Conservation (phyloP, 2,888 invertebrate genomes). For the Sphaerophoria taeniata region DNA sequence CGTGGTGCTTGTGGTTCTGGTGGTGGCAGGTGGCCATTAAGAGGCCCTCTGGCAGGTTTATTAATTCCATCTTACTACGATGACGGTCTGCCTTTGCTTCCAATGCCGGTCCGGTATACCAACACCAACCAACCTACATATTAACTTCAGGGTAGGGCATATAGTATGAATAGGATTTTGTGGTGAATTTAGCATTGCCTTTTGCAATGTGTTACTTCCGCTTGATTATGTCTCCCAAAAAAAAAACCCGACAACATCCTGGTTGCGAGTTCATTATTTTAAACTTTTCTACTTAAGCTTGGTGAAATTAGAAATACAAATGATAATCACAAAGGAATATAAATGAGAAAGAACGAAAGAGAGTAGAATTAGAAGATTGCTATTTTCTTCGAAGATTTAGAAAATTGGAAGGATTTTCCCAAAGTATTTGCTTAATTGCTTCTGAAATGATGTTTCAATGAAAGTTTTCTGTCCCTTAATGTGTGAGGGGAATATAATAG, state of each 20-base stretch:
- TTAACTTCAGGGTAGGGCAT: background rate
- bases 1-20: constrained; percentile 46
- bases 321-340: constrained; percentile 53
- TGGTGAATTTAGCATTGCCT: constrained; percentile 49
- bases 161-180: constrained; percentile 53
- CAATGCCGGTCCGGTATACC: no score
- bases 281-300: constrained; percentile 64
- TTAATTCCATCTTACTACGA: constrained; percentile 56
- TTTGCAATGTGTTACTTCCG: constrained; percentile 70
- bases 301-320: constrained; percentile 70
- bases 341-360: constrained; percentile 38
- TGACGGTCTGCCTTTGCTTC: constrained; percentile 12
- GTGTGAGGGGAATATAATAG: background rate
- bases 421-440: constrained; percentile 53
- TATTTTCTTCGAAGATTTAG: constrained; percentile 27
- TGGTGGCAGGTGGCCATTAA: constrained; percentile 64
- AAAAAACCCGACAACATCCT: constrained; percentile 51
- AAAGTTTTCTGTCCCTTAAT: constrained; percentile 21
- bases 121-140: background rate
- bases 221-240: constrained; percentile 57
- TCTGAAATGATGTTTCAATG: constrained; percentile 59
- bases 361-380: background rate
- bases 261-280: constrained; percentile 70
- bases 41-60: constrained; percentile 61
- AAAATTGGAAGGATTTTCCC: constrained; percentile 37